Evolutionary conservation across 2,113 vertebrate species (phyloP).

Genomic region (Aramus guarauna): DNA sequence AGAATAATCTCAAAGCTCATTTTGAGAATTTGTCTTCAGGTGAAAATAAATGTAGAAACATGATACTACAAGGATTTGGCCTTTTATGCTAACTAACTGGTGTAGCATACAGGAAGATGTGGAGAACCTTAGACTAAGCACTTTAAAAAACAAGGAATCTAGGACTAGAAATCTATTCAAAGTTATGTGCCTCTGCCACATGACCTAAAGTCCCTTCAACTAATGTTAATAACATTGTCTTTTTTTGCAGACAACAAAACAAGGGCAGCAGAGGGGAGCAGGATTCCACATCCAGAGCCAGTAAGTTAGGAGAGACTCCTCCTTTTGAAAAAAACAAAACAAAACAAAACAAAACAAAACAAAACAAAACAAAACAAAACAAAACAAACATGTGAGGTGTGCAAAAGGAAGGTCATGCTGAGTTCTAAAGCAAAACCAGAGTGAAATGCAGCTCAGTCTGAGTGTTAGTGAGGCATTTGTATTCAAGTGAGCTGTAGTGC

Average conservation of each 20-base stretch:
- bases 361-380: too few species aligned
- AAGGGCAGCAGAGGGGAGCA: not conserved
- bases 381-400: too few species aligned
- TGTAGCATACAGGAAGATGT: not conserved
- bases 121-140: not conserved
- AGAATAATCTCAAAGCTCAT: not conserved
- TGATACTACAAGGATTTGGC: not conserved
- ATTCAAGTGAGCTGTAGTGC: too few species aligned
- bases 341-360: too few species aligned
- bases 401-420: not conserved
- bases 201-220: not conserved
- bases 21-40: not conserved
- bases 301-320: not conserved
- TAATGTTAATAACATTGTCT: not conserved
- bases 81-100: not conserved
- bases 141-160: not conserved
- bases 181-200: not conserved
- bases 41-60: not conserved
- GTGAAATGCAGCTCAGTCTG: not conserved
- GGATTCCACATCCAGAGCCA: not conserved
- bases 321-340: not conserved
- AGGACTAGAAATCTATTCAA: not conserved
- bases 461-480: not conserved
- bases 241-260: not conserved
- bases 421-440: not conserved